Conservation (phyloP, 2,888 invertebrate species). For the Rosalia funebris region DNA sequence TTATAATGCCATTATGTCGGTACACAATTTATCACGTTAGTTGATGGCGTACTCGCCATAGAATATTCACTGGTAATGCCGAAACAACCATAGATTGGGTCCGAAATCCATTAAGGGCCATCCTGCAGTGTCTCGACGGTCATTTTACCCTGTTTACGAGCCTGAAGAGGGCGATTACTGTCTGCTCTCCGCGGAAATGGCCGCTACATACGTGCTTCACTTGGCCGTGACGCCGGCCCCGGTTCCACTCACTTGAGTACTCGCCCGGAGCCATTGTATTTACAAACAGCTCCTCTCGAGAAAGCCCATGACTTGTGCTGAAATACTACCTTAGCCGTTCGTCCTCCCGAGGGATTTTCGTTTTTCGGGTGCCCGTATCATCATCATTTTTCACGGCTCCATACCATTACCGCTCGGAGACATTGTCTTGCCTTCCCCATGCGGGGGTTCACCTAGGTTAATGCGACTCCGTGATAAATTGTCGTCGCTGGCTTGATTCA, state of each 20-base stretch:
- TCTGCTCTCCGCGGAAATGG: constrained; percentile 59
- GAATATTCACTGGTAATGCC: constrained; percentile 44
- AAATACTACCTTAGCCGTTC: constrained; percentile 17
- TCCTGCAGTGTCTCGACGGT: constrained; percentile 61
- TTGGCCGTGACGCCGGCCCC: constrained; percentile 36
- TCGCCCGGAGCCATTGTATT: constrained; percentile 33
- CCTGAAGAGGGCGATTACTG: constrained; percentile 64
- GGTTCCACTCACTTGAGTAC: constrained; percentile 59
- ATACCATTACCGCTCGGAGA: constrained; percentile 63
- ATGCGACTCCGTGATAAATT: constrained; percentile 64
- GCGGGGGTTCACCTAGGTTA: constrained; percentile 63
- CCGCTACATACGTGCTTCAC: constrained; percentile 48
- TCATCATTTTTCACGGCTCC: constrained; percentile 64
- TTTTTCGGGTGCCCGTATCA: constrained; percentile 60
- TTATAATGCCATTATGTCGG: constrained; percentile 64
- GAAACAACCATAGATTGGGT: constrained; percentile 43
- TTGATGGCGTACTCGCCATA: constrained; percentile 41
- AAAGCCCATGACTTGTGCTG: constrained; percentile 8
- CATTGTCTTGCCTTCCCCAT: constrained; percentile 58
- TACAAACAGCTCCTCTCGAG: constrained; percentile 34
- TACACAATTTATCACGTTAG: constrained; percentile 64
- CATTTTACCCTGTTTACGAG: constrained; percentile 63
- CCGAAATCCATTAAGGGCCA: constrained; percentile 62
- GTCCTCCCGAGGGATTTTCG: constrained; percentile 52
- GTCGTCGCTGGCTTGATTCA: constrained; percentile 53